A percentile compares a stretch with the other conserved stretches of the same genome.
Evolutionary conservation across 2,888 invertebrate genomes (phyloP).

Genomic region (Neoaliturus tenellus): DNA sequence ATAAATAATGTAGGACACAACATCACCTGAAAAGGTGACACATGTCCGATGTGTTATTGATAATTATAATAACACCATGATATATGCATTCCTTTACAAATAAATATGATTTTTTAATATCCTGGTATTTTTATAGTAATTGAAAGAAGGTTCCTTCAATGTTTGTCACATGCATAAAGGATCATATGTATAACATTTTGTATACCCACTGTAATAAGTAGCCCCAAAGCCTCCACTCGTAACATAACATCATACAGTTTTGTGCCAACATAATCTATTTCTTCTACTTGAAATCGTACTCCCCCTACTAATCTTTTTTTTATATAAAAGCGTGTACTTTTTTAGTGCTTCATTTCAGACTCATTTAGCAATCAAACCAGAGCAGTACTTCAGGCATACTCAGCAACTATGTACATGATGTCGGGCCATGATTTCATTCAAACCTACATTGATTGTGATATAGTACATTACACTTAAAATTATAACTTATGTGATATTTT

Average conservation of each 20-base stretch:
- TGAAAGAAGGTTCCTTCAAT: background rate
- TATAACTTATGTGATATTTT: background rate
- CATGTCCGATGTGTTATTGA: no score
- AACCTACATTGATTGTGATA: slow-evolving; percentile 29
- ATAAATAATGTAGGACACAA: no score
- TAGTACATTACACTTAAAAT: slow-evolving; percentile 36
- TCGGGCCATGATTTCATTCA: background rate
- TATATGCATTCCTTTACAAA: no score
- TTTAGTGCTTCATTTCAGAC: background rate
- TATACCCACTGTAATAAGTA: background rate
- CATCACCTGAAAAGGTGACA: no score
- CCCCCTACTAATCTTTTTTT: background rate
- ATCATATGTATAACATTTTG: background rate
- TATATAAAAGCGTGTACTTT: background rate
- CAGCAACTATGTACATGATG: background rate
- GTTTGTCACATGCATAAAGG: background rate
- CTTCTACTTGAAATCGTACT: background rate
- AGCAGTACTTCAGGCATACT: slow-evolving; percentile 5
- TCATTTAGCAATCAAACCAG: background rate
- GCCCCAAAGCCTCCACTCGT: slow-evolving; percentile 1
- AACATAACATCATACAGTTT: background rate
- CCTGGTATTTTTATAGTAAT: slow-evolving; percentile 11
- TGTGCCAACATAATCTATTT: background rate
- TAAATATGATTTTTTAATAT: slow-evolving; percentile 4
- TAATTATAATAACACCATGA: no score